phyloP scores from a whole-genome alignment of 2,888 invertebrate genomes.

The Boloria euphrosyne region DNA sequence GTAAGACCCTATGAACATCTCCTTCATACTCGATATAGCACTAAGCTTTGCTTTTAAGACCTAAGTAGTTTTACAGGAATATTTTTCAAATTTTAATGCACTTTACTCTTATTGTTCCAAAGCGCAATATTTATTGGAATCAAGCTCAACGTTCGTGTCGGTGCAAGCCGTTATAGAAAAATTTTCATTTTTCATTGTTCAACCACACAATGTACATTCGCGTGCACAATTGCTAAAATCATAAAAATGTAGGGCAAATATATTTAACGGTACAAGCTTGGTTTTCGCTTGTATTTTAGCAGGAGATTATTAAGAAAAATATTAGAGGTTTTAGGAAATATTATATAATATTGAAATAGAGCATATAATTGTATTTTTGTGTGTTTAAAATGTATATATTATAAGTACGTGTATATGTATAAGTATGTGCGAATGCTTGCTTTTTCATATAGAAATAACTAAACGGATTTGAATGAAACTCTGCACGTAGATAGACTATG shows the following conservation, averaged over 20 bases:
- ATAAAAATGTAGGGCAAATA: slow-evolving; percentile 42
- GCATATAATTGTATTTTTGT: neutral
- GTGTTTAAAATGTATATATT: too few relatives aligned
- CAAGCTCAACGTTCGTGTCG: slow-evolving; percentile 18
- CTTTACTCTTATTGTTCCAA: slow-evolving; percentile 13
- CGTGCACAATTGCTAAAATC: slow-evolving; percentile 43
- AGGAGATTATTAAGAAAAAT: neutral
- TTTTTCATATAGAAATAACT: too few relatives aligned
- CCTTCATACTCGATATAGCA: slow-evolving; percentile 1
- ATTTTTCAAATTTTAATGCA: slow-evolving; percentile 17
- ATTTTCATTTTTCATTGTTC: slow-evolving; percentile 18
- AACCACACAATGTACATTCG: slow-evolving; percentile 37
- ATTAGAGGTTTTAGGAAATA: neutral
- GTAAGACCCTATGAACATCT: slow-evolving; percentile 4
- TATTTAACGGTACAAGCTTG: slow-evolving; percentile 34
- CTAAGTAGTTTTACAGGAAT: neutral
- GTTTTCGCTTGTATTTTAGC: slow-evolving; percentile 15
- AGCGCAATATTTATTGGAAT: slow-evolving; percentile 21
- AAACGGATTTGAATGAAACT: too few relatives aligned
- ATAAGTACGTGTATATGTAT: too few relatives aligned
- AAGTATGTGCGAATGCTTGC: too few relatives aligned
- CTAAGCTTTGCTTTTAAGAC: neutral
- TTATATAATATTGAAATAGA: neutral
- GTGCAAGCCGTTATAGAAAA: slow-evolving; percentile 13
- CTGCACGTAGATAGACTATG: too few relatives aligned